Evolutionary conservation across 2,113 vertebrate species (phyloP), one percentile per base, ranked within the genome.

Genomic region (Agapornis roseicollis): DNA sequence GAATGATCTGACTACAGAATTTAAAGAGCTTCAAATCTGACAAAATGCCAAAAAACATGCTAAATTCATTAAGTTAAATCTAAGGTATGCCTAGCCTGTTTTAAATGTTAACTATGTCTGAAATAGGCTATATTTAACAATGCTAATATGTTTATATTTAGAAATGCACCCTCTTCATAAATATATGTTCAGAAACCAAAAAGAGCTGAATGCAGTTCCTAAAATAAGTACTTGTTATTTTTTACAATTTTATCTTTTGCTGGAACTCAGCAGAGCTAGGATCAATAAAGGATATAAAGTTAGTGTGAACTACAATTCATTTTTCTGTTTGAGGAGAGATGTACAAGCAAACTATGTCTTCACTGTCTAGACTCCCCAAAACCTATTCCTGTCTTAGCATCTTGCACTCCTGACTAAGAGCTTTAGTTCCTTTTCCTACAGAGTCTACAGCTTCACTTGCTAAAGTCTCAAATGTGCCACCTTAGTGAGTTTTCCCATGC

Each of bases 11-110:
- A 63, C 70, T 61, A 71, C 55, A 56, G 77, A 53, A 88, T 85
- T 91, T 90, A 56, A 91, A 89, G 91, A 80, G 49, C 37, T 88
- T 89, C 53, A 52, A 9, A 73, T 77, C 31, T 94, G 74, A 84
- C 50, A 23, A 47, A 61, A 55, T 52, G 85, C 73, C 79, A 90
- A 88, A 73, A 94, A 85, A n/a, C 1, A 1, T 20, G 19, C 24
- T 73, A 44, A 69, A 90, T 85, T 76, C 86, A 41, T 70, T 63
- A 70, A 44, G 20, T 79, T 85, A 90, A 86, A 92, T 81, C 42
- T 64, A 68, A 4, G 1, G 13, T 47, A 65, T 68, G 61, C n/a
- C 33, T 50, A 63, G 42, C 58, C 10, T 64, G 81, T 47, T 81
- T 90, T 35, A 89, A 66, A 64, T 50, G 31, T 13, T 63, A 91